A percentile compares a stretch with the other conserved stretches of the same genome.
phyloP scores from a whole-genome alignment of 2,888 invertebrate species.

The Dynastes tityus region DNA sequence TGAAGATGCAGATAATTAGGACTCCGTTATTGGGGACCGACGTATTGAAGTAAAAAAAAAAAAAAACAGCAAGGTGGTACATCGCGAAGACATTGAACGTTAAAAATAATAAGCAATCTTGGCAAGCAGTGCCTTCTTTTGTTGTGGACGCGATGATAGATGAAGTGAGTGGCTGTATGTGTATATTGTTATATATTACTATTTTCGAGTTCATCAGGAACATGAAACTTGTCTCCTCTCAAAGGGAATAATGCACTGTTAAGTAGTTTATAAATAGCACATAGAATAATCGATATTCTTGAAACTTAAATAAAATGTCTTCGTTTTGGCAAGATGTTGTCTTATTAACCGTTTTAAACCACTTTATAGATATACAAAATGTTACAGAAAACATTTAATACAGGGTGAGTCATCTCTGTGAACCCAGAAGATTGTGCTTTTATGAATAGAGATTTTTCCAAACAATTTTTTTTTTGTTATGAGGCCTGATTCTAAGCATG shows the following conservation, averaged over 20 bases:
- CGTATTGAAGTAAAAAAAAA: background rate
- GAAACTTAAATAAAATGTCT: background rate
- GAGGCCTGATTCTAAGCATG: too few species aligned
- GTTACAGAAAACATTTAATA: too few species aligned
- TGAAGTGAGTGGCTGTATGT: constrained; percentile 1
- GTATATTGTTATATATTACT: constrained; percentile 1
- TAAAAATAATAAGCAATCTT: constrained; percentile 33
- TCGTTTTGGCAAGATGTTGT: too few species aligned
- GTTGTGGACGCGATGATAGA: constrained; percentile 22
- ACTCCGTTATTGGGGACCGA: constrained; percentile 3
- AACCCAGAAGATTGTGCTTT: too few species aligned
- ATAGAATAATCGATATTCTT: background rate
- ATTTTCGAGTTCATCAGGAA: background rate
- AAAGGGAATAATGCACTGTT: background rate
- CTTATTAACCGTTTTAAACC: too few species aligned
- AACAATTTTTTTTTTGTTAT: too few species aligned
- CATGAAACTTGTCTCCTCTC: background rate
- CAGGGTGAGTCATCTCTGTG: too few species aligned
- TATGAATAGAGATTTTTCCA: too few species aligned
- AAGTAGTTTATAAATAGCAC: background rate
- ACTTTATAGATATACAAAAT: too few species aligned
- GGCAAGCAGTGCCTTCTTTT: constrained; percentile 9
- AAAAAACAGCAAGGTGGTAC: background rate
- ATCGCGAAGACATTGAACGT: background rate
- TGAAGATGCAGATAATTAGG: constrained; percentile 1